Percentiles rank a stretch among this genome's conserved stretches.
Conservation (phyloP, 2,113 vertebrate species). For the Oreochromis niloticus region DNA sequence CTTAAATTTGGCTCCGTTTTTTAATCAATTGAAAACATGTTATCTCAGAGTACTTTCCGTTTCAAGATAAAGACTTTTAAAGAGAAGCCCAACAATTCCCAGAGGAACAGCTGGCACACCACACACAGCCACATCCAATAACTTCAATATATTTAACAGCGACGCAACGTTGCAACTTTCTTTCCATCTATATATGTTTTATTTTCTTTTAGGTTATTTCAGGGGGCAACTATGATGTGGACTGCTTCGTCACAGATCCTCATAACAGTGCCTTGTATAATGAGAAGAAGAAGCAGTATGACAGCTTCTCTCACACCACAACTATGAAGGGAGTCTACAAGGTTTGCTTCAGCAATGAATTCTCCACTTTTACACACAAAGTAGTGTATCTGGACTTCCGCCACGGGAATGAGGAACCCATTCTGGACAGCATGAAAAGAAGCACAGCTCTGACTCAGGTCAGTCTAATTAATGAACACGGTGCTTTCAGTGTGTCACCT, state of each 20-base stretch:
- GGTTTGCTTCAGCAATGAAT: conserved; percentile 92
- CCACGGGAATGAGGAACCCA: conserved; percentile 75
- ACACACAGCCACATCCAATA: background rate
- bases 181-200: background rate
- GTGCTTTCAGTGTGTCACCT: background rate
- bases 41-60: background rate
- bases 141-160: background rate
- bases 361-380: conserved; percentile 90
- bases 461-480: background rate
- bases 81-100: background rate
- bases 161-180: background rate
- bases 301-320: conserved; percentile 79
- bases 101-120: background rate
- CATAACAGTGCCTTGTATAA: conserved; percentile 74
- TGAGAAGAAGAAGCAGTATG: conserved; percentile 85
- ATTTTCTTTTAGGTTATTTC: conserved; percentile 77
- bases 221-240: conserved; percentile 90
- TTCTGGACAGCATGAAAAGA: conserved; percentile 74
- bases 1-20: background rate
- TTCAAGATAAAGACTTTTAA: background rate
- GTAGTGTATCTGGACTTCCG: conserved; percentile 84
- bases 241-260: conserved; percentile 85
- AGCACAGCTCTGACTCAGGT: conserved; percentile 86
- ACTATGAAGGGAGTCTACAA: conserved; percentile 76
- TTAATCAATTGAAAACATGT: background rate